Evolutionary conservation across 2,888 invertebrate genomes (phyloP), one percentile per base, ranked within the genome.

Genomic region (Dorcus parallelipipedus): DNA sequence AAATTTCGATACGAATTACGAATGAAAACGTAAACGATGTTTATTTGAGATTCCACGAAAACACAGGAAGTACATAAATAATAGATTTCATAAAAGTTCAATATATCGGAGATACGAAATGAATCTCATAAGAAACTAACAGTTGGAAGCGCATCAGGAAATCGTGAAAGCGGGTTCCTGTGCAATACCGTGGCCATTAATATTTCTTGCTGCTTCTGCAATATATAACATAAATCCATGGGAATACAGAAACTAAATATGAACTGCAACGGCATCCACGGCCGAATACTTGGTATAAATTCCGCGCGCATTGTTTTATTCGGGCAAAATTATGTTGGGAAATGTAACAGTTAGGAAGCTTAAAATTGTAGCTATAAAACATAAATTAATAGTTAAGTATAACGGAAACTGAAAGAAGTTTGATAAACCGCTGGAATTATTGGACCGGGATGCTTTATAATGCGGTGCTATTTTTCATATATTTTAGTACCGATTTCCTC

Each of bases 181-280:
- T 51, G 38, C 51, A 20, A 45, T 45, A 45, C 45, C 5, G 45
- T 45, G 45, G 45, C 20, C 51, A 51, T 38, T 38, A 51, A 51
- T 51, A 51, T 51, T 51, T 51, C 51, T 51, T 38, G 39, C 17
- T 51, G 9, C 40, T 39, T 51, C 23, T 51, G 39, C 40, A 40
- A 51, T 51, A 51, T 39, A 51, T 40, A 51, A 20, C 51, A 51
- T 39, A 51, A 40, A 51, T 51, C 51, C 51, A 51, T 38, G 38
- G 38, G 51, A 38, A 51, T 39, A 51, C 14, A 10, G 45, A 45
- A 45, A 45, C 45, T 45, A 10, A 45, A 45, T 45, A 45, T 45
- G 45, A 45, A 45, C 45, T 20, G 7, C 17, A 45, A 45, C 45
- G 9, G 10, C 14, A 17, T 45, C 45, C 45, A 23, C 45, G 17